A percentile compares a stretch with the other conserved stretches of the same genome.
These are phyloP conservation scores for Chironomus riparius DNA, from an alignment of 2,888 invertebrate species.

Conservation along the genomic window DNA sequence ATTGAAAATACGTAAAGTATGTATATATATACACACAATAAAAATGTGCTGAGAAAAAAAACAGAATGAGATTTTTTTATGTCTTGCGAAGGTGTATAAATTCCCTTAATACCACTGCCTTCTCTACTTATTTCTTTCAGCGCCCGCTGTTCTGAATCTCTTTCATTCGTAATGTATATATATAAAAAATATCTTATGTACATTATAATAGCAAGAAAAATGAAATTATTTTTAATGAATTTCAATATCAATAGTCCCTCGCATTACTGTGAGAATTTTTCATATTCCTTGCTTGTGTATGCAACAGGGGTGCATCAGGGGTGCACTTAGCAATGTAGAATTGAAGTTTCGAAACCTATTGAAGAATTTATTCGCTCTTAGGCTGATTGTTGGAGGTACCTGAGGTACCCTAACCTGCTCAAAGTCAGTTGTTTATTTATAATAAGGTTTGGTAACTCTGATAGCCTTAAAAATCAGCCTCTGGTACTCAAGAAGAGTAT, in stretches of 20 bases:
- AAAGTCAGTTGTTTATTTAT: too few relatives aligned
- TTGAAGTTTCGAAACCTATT: too few relatives aligned
- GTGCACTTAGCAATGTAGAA: too few relatives aligned
- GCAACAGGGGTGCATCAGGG: too few relatives aligned
- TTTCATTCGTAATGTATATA: not conserved
- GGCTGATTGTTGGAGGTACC: too few relatives aligned
- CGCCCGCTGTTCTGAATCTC: not conserved
- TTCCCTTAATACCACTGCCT: not conserved
- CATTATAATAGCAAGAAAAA: not conserved
- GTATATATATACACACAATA: not conserved
- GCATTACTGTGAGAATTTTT: not conserved
- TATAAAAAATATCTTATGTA: not conserved
- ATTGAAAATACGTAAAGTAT: not conserved
- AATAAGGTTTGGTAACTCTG: too few relatives aligned
- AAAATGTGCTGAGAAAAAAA: not conserved
- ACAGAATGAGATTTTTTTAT: not conserved
- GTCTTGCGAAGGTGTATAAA: not conserved
- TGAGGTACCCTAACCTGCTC: too few relatives aligned
- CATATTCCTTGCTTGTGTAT: too few relatives aligned
- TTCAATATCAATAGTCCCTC: conserved; percentile 8
- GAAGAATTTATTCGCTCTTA: too few relatives aligned
- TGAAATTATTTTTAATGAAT: not conserved
- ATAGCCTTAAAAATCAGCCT: too few relatives aligned
- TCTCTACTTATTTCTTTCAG: not conserved
- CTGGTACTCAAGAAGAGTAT: too few relatives aligned